Percentiles rank a stretch among this genome's conserved stretches.
Conservation (phyloP, 2,888 invertebrate genomes). For the Drosophila hawaiiensis region DNA sequence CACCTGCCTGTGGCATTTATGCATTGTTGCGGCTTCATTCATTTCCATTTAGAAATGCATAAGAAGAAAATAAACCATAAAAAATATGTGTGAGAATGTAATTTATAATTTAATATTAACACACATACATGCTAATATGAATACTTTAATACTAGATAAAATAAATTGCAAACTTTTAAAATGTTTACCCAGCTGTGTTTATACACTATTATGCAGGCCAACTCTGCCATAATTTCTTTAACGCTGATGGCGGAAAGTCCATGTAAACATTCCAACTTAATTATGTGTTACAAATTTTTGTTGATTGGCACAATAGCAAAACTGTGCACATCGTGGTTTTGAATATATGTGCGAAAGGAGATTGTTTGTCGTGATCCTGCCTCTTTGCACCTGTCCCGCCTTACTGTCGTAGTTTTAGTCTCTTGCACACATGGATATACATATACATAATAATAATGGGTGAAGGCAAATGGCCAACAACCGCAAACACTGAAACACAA, state of each 20-base stretch:
- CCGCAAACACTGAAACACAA: conserved; percentile 60
- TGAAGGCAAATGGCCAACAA: conserved; percentile 47
- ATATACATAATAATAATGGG: conserved; percentile 39
- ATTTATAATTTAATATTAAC: neutral
- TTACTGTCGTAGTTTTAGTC: conserved; percentile 4
- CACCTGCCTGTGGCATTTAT: conserved; percentile 58
- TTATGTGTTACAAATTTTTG: conserved; percentile 69
- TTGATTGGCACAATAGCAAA: conserved; percentile 55
- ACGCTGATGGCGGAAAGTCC: conserved; percentile 31
- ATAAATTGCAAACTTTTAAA: neutral
- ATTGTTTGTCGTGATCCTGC: conserved; percentile 30
- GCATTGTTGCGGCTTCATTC: conserved; percentile 70
- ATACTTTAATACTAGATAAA: neutral
- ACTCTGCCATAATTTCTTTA: conserved; percentile 11
- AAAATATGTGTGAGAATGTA: neutral
- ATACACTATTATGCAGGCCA: conserved; percentile 3
- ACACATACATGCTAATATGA: neutral
- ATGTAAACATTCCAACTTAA: conserved; percentile 71
- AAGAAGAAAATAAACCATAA: neutral
- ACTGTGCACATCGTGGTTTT: conserved; percentile 58
- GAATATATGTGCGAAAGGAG: conserved; percentile 48
- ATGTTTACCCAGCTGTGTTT: conserved; percentile 1
- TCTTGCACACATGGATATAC: conserved; percentile 8
- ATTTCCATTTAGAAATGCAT: conserved; percentile 44
- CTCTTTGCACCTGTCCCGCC: neutral